phyloP scores from a whole-genome alignment of 2,113 vertebrate genomes.

The Apodemus sylvaticus region DNA sequence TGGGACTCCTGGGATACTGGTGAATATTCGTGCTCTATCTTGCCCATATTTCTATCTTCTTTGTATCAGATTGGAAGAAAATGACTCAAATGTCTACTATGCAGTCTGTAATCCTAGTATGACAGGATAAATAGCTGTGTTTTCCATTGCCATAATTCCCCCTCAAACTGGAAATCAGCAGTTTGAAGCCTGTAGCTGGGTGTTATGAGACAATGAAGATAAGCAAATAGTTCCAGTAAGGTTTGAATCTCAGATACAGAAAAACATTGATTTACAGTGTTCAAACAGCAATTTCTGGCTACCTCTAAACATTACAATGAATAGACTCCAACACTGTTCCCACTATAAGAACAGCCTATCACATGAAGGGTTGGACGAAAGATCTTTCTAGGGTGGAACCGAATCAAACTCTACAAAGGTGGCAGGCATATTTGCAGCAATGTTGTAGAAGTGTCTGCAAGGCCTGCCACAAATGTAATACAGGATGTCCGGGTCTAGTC shows the following conservation, averaged over 20 bases:
- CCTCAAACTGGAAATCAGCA: too few species aligned
- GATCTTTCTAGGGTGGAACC: background rate
- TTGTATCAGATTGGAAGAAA: background rate
- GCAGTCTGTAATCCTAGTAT: background rate
- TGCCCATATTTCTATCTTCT: too few species aligned
- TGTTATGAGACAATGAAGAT: too few species aligned
- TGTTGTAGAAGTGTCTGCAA: background rate
- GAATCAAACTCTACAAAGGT: background rate
- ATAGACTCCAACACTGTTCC: background rate
- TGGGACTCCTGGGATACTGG: too few species aligned
- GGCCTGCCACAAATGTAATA: background rate
- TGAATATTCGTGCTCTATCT: background rate
- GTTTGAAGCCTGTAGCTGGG: background rate
- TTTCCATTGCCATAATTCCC: too few species aligned
- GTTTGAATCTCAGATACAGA: background rate
- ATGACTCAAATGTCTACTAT: background rate
- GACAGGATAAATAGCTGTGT: background rate
- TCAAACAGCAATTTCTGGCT: background rate
- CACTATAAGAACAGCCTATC: too few species aligned
- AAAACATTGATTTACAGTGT: background rate
- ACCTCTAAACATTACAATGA: too few species aligned
- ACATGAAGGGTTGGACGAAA: background rate
- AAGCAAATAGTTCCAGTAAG: background rate
- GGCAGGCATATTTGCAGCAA: background rate
- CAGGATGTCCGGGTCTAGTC: background rate